Evolutionary conservation across 2,888 invertebrate genomes (phyloP).

Genomic region (Auanema sp.): DNA sequence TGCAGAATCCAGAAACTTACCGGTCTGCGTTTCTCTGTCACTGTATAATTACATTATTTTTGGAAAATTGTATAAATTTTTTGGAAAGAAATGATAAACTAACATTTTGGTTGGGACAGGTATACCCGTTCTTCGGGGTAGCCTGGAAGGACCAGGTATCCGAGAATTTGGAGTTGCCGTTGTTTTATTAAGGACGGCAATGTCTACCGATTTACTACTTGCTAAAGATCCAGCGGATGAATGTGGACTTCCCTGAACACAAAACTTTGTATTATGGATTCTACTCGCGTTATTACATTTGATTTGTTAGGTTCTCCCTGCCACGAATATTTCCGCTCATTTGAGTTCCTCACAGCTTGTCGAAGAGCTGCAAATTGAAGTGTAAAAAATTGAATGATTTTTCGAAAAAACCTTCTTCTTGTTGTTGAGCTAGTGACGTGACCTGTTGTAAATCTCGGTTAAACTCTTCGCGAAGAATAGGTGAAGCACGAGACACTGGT

Average conservation of each 20-base stretch:
- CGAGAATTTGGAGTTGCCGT: conserved; percentile 3
- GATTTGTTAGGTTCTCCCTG: conserved; percentile 10
- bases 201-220: conserved; percentile 19
- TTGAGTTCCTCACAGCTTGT: conserved; percentile 13
- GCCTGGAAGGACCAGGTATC: conserved; percentile 13
- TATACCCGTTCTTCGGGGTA: conserved; percentile 13
- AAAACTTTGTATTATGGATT: not conserved
- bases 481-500: too few relatives aligned
- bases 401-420: conserved; percentile 18
- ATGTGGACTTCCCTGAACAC: conserved; percentile 6
- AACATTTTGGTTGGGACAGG: conserved; percentile 9
- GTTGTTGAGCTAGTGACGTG: conserved; percentile 9
- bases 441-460: too few relatives aligned
- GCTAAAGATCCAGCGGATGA: conserved; percentile 18
- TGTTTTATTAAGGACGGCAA: conserved; percentile 6
- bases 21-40: too few relatives aligned
- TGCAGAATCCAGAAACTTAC: too few relatives aligned
- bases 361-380: conserved; percentile 11
- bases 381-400: not conserved
- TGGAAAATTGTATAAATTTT: too few relatives aligned
- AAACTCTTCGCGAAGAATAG: too few relatives aligned
- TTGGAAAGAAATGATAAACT: not conserved
- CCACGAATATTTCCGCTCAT: conserved; percentile 20
- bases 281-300: too few relatives aligned
- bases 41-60: too few relatives aligned